Evolutionary conservation across 2,797 vertebrate species (phyloP).

Genomic region (Remorina albescens): DNA sequence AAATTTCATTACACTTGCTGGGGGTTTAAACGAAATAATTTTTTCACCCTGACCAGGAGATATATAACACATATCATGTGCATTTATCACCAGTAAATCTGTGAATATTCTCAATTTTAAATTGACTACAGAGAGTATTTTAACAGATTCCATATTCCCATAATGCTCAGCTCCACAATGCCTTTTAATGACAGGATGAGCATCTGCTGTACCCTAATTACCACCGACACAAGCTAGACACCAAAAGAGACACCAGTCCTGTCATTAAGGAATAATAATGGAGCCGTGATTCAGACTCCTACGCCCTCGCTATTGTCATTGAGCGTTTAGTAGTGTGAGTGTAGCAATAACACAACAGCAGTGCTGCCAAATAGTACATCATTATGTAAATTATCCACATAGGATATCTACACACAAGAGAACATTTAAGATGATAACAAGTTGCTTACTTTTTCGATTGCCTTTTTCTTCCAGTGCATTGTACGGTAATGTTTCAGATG

Average conservation of each 20-base stretch:
- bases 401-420: not conserved
- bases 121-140: constrained; percentile 9
- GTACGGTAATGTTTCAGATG: constrained; percentile 20
- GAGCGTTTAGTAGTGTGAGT: constrained; percentile 32
- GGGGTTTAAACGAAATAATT: not conserved
- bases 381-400: constrained; percentile 16
- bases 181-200: constrained; percentile 42
- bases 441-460: constrained; percentile 40
- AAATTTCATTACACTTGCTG: constrained; percentile 12
- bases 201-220: constrained; percentile 39
- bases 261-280: constrained; percentile 47
- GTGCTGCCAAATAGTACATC: not conserved
- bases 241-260: constrained; percentile 35
- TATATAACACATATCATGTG: constrained; percentile 48
- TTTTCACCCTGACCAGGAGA: constrained; percentile 25
- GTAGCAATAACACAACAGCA: constrained; percentile 39
- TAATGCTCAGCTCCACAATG: constrained; percentile 16
- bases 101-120: constrained; percentile 8
- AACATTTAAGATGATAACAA: constrained; percentile 29
- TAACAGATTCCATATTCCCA: constrained; percentile 31
- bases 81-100: constrained; percentile 12
- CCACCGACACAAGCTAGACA: constrained; percentile 18
- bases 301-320: constrained; percentile 23
- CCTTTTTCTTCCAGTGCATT: constrained; percentile 64
- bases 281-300: constrained; percentile 28